Conservation (phyloP, 2,888 invertebrate species). For the Aleiodes leptofemur region DNA sequence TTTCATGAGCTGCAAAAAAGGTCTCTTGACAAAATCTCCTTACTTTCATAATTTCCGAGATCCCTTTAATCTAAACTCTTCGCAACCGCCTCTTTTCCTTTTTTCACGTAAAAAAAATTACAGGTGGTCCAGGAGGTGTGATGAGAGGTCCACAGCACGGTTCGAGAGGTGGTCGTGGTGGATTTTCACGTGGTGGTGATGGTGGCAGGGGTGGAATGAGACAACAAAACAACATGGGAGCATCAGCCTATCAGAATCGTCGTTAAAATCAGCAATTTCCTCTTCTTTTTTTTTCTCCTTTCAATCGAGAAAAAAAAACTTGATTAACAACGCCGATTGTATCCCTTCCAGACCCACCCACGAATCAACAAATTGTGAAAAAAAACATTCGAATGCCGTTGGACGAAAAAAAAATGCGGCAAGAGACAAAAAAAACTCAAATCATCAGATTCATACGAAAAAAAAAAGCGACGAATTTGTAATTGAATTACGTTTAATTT, state of each 20-base stretch:
- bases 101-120: conserved; percentile 11
- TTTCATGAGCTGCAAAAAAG: too few species aligned
- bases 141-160: conserved; percentile 71
- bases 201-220: conserved; percentile 70
- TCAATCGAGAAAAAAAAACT: not conserved
- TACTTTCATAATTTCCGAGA: too few species aligned
- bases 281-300: not conserved
- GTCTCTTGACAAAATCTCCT: too few species aligned
- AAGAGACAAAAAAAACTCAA: not conserved
- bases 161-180: conserved; percentile 69
- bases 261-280: conserved; percentile 65
- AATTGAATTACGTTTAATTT: conserved; percentile 31
- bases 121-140: conserved; percentile 70
- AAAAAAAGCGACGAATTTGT: conserved; percentile 26
- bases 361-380: conserved; percentile 19
- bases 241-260: conserved; percentile 69
- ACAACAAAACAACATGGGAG: conserved; percentile 69
- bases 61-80: not conserved
- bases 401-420: conserved; percentile 14
- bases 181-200: conserved; percentile 68
- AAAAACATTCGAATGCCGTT: conserved; percentile 26
- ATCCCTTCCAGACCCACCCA: conserved; percentile 6
- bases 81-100: not conserved
- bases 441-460: not conserved
- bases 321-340: conserved; percentile 9